phyloP scores from a whole-genome alignment of 2,888 invertebrate genomes.

The Diplazon laetatorius region DNA sequence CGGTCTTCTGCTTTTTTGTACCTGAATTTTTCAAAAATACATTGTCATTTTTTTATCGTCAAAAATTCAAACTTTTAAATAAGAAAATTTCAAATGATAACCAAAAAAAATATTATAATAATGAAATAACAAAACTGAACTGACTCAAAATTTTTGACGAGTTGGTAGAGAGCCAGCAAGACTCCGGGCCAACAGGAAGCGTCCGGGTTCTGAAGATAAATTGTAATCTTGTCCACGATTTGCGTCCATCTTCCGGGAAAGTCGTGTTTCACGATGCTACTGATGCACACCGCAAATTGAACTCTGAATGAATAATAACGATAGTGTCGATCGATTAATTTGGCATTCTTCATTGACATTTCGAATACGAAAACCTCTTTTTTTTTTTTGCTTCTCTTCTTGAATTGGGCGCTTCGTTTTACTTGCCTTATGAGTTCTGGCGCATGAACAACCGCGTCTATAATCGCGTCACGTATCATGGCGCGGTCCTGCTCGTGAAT shows the following conservation, averaged over 20 bases:
- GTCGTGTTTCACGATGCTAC: slow-evolving; percentile 96
- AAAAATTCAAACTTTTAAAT: too few relatives aligned
- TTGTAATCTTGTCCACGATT: slow-evolving; percentile 96
- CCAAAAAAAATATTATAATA: slow-evolving; percentile 30
- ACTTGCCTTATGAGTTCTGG: slow-evolving; percentile 90
- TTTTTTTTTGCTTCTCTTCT: too few relatives aligned
- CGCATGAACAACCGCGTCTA: slow-evolving; percentile 97
- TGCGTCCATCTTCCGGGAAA: slow-evolving; percentile 98
- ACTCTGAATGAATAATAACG: slow-evolving; percentile 83
- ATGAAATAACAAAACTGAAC: slow-evolving; percentile 70
- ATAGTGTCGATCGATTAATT: too few relatives aligned
- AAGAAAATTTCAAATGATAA: too few relatives aligned
- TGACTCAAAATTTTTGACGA: slow-evolving; percentile 94
- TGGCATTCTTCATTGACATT: too few relatives aligned
- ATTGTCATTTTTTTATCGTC: slow-evolving; percentile 11
- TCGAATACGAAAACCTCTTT: too few relatives aligned
- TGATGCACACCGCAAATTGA: slow-evolving; percentile 96
- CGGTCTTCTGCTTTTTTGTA: slow-evolving; percentile 96
- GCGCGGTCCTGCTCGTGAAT: slow-evolving; percentile 98
- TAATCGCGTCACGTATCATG: slow-evolving; percentile 95
- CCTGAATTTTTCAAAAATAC: slow-evolving; percentile 85
- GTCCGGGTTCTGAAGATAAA: slow-evolving; percentile 96
- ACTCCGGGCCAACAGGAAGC: slow-evolving; percentile 95
- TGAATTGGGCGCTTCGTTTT: not conserved
- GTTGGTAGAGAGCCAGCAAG: slow-evolving; percentile 94